Conservation (phyloP, 2,888 invertebrate genomes). For the Leptura quadrifasciata region DNA sequence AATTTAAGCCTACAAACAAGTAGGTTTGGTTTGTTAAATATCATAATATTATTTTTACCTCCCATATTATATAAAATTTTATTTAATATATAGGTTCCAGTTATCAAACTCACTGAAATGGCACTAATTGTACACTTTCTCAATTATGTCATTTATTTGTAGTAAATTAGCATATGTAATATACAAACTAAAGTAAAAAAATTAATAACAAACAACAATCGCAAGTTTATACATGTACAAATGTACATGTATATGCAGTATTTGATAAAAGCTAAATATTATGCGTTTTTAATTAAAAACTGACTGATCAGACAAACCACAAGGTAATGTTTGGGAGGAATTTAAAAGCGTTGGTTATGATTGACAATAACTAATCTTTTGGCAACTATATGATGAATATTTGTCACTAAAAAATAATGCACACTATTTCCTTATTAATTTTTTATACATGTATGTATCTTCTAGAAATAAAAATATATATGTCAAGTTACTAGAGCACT, state of each 20-base stretch:
- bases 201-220: too few relatives aligned
- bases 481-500: too few relatives aligned
- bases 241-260: too few relatives aligned
- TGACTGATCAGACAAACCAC: neutral
- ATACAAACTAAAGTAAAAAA: too few relatives aligned
- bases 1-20: slow-evolving; percentile 8
- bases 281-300: neutral
- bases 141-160: neutral
- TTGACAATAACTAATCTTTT: neutral
- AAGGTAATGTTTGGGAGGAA: neutral
- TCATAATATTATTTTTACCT: neutral
- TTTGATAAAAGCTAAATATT: too few relatives aligned
- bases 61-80: neutral
- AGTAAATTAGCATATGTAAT: neutral
- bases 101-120: slow-evolving; percentile 13
- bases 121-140: slow-evolving; percentile 19
- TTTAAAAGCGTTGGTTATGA: neutral
- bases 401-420: neutral
- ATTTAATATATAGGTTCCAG: neutral
- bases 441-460: neutral
- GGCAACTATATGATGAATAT: too few relatives aligned
- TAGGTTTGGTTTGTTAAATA: neutral
- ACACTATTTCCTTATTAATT: neutral
- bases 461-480: neutral
- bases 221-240: too few relatives aligned